A percentile compares a stretch with the other conserved stretches of the same genome.
Conservation (phyloP, 2,113 vertebrate genomes). For the Upupa epops region DNA sequence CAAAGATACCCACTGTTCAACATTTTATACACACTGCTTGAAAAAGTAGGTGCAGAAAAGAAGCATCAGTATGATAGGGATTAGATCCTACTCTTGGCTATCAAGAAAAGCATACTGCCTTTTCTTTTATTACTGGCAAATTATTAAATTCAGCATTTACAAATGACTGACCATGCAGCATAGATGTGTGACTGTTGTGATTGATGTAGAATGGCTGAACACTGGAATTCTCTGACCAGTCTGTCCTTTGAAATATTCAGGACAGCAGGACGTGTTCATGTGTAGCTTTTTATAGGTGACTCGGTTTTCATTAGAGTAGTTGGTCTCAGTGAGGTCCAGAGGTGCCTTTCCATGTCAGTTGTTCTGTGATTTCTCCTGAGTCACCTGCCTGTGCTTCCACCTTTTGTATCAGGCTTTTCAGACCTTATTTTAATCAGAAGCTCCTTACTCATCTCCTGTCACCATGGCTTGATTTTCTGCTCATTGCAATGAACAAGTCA, state of each 20-base stretch:
- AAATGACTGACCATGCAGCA: not conserved
- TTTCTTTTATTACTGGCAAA: not conserved
- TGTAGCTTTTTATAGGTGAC: not conserved
- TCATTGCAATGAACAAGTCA: not conserved
- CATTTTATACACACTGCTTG: not conserved
- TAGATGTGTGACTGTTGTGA: not conserved
- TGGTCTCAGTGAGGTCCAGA: not conserved
- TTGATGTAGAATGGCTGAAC: not conserved
- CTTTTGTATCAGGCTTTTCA: not conserved
- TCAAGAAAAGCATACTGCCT: not conserved
- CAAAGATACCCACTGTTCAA: not conserved
- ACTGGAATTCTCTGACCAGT: not conserved
- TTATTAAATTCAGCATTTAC: not conserved
- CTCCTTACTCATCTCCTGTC: not conserved
- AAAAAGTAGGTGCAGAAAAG: not conserved
- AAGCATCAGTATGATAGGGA: fast-evolving
- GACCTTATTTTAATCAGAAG: not conserved
- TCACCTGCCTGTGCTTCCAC: not conserved
- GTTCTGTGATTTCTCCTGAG: not conserved
- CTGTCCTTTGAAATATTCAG: not conserved
- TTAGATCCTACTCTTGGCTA: not conserved
- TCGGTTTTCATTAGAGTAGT: not conserved
- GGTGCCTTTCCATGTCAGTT: not conserved
- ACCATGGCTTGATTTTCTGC: not conserved
- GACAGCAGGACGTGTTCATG: not conserved